A percentile compares a stretch with the other conserved stretches of the same genome.
Evolutionary conservation across 2,113 vertebrate species (phyloP).

Genomic region (Platycercus adscitus): DNA sequence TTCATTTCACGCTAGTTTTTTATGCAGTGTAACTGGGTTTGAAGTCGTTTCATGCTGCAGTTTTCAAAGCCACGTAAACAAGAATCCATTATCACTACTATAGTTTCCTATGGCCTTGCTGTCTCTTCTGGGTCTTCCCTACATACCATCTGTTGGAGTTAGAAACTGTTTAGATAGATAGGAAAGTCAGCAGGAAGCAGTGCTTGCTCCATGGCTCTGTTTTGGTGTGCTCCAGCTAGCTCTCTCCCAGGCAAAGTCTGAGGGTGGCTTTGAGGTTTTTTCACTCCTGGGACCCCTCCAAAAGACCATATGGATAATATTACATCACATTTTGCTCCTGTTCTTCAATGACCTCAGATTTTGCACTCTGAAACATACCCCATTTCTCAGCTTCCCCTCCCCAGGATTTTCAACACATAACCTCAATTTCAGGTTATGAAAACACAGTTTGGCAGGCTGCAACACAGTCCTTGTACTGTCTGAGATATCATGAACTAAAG

Average conservation of each 20-base stretch:
- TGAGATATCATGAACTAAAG: not conserved
- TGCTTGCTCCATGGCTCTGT: not conserved
- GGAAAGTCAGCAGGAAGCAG: not conserved
- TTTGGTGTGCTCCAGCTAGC: not conserved
- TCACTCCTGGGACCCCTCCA: not conserved
- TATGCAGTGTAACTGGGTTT: not conserved
- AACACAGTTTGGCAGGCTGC: not conserved
- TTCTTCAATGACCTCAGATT: not conserved
- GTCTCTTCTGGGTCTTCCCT: not conserved
- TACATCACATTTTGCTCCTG: not conserved
- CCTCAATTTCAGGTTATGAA: not conserved
- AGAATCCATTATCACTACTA: not conserved
- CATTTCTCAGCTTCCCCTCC: not conserved
- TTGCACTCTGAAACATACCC: not conserved
- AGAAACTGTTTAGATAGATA: not conserved
- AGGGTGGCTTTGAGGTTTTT: not conserved
- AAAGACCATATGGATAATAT: not conserved
- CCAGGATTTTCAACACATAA: not conserved
- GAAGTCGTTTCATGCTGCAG: not conserved
- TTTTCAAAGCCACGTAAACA: not conserved
- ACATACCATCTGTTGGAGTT: not conserved
- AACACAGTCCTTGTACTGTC: not conserved
- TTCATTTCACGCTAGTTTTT: not conserved
- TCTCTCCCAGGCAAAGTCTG: not conserved
- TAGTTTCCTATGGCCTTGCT: rapidly evolving